phyloP scores from a whole-genome alignment of 2,888 invertebrate species.

The Lymantria monacha region DNA sequence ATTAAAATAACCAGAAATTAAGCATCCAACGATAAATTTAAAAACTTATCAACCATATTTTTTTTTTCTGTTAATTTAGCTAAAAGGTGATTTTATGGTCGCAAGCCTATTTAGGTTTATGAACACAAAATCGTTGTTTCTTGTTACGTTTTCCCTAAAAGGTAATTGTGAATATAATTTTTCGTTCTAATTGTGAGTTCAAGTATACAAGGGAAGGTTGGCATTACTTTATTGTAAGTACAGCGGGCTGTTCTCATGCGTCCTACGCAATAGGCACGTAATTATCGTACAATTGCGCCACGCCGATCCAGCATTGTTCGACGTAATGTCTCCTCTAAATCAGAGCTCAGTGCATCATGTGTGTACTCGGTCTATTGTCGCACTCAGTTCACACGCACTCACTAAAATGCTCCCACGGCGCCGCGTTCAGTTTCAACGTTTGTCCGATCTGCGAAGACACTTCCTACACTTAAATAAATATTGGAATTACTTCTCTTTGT shows the following conservation, averaged over 20 bases:
- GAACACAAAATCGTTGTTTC: no score
- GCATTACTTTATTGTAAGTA: slow-evolving; percentile 16
- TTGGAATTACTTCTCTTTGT: slow-evolving; percentile 10
- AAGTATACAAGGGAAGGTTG: slow-evolving; percentile 20
- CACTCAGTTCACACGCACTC: slow-evolving; percentile 71
- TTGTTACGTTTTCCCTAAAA: no score
- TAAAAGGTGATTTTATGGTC: no score
- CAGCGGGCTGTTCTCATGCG: slow-evolving; percentile 64
- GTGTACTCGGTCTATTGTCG: slow-evolving; percentile 66
- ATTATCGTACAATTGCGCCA: slow-evolving; percentile 68
- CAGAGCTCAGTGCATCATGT: slow-evolving; percentile 64
- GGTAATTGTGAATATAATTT: no score
- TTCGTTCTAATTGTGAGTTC: slow-evolving; percentile 14
- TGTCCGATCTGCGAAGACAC: slow-evolving; percentile 34
- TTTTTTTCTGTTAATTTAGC: no score
- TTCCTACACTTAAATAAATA: slow-evolving; percentile 31
- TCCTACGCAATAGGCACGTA: slow-evolving; percentile 67
- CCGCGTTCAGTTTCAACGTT: slow-evolving; percentile 31
- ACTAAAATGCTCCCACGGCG: slow-evolving; percentile 73
- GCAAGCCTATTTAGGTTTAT: no score
- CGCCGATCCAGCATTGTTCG: slow-evolving; percentile 68
- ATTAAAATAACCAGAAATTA: no score
- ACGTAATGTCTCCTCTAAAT: slow-evolving; percentile 74
- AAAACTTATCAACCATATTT: no score
- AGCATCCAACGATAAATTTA: no score